Conservation (phyloP, 2,888 invertebrate genomes). For the Eledone cirrhosa region DNA sequence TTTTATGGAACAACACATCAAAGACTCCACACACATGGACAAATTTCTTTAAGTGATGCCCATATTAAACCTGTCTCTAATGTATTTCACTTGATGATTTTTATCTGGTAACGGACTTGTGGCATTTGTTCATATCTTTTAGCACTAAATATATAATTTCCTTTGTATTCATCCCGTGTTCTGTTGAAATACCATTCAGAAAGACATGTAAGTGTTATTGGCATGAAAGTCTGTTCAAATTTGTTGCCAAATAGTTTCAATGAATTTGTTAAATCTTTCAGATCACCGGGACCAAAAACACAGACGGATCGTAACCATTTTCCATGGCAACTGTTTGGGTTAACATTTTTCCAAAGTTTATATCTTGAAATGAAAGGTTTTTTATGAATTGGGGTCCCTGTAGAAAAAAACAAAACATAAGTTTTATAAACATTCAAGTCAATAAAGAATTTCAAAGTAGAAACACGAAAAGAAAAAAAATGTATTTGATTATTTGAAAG, state of each 20-base stretch:
- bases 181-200: constrained; percentile 38
- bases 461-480: no score
- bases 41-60: no score
- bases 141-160: neutral
- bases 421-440: neutral
- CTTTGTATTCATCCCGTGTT: constrained; percentile 34
- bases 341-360: constrained; percentile 44
- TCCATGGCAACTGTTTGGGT: constrained; percentile 40
- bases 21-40: no score
- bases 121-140: neutral
- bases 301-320: constrained; percentile 49
- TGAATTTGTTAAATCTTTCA: constrained; percentile 39
- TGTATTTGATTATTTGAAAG: no score
- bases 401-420: neutral
- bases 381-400: constrained; percentile 30
- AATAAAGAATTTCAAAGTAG: neutral
- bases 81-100: no score
- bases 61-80: no score
- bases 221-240: constrained; percentile 50
- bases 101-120: neutral
- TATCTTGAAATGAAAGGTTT: constrained; percentile 44
- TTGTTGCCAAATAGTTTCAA: constrained; percentile 60
- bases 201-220: constrained; percentile 46
- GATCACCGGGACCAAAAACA: constrained; percentile 53
- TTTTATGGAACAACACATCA: no score